Conservation (phyloP, 2,113 vertebrate species). For the Forbesichthys papilliferus region DNA sequence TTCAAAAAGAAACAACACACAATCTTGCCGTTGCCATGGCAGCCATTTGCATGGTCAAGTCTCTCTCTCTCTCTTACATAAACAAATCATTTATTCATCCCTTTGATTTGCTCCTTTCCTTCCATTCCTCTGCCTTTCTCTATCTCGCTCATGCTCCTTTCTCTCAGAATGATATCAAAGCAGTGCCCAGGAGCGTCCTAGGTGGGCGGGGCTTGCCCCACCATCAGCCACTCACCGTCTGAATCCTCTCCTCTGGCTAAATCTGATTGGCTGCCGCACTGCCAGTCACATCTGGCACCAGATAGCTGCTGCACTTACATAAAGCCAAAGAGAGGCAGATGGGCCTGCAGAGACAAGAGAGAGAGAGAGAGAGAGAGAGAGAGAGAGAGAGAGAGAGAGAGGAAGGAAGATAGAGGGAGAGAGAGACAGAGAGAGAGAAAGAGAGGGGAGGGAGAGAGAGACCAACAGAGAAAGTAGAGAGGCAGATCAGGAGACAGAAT, state of each 20-base stretch:
- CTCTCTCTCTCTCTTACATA: conserved; percentile 5
- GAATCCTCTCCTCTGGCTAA: conserved; percentile 16
- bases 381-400: conserved; percentile 1
- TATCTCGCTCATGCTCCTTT: background rate
- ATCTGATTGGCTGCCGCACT: conserved; percentile 5
- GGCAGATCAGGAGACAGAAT: background rate
- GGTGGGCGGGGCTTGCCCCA: conserved; percentile 19
- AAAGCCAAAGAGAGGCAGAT: background rate
- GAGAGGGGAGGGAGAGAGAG: background rate
- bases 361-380: background rate
- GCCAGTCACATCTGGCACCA: background rate
- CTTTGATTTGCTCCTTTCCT: background rate
- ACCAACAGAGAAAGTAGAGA: background rate
- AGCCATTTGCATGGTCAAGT: conserved; percentile 4
- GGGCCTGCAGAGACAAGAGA: background rate
- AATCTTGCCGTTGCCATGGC: conserved; percentile 21
- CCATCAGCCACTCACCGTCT: conserved; percentile 10
- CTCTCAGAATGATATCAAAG: background rate
- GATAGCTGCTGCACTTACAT: background rate
- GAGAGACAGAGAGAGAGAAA: background rate
- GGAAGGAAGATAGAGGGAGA: background rate
- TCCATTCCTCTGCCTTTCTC: conserved; percentile 2
- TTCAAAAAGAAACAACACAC: conserved; percentile 3
- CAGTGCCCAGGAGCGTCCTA: background rate
- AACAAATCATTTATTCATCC: conserved; percentile 16